Base-by-base conservation (phyloP, 1,140 invertebrate species). In the Diploscapter pachys region DNA sequence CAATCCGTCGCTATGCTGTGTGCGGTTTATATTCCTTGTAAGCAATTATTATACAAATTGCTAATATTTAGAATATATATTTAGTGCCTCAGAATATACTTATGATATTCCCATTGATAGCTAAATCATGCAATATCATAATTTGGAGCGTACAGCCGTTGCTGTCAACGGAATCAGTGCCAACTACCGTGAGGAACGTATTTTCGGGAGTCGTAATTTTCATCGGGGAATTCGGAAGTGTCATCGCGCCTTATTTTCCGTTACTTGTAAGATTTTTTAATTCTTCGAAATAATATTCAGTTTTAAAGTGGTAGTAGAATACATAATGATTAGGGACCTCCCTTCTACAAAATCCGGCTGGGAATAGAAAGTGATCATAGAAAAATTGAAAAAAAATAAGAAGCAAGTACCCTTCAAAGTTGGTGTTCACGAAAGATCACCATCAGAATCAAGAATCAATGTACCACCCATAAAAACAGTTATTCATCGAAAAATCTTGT, bases 121-220 rank as follows among this genome's bases (percentile, higher is more conserved):
- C 63, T 2, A 76, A 76, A 62, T 65, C 52, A 4, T 75, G 54
- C 5, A 67, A 62, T 53, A 63, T 65, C 4, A 70, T 76, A n/a
- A 56, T 72, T 0, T 76, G 75, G 75, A 52, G 62, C 5, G 53
- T 52, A 0, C 70, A 71, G n/a, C 75, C 75, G 2, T 56, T 76
- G 6, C 11, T 63, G 48, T 56, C 51, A 9, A 67, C 69, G 49
- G 75, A 76, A 52, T 59, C 62, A 8, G 51, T 62, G 4, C 75
- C 75, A 13, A 76, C 75, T 2, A 56, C 63, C n/a, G 63, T 76
- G 31, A 63, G 75, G n/a, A 76, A 76, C 67, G 62, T 65, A 3
- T 76, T 64, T 56, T 50, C 56, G 9, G 74, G 74, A 50, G 56
- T 70, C 57, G 61, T 76, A 4, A 52, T 49, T 52, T 76, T 76